Base-by-base conservation (phyloP, 2,888 invertebrate genomes). In the Morpho helenor region DNA sequence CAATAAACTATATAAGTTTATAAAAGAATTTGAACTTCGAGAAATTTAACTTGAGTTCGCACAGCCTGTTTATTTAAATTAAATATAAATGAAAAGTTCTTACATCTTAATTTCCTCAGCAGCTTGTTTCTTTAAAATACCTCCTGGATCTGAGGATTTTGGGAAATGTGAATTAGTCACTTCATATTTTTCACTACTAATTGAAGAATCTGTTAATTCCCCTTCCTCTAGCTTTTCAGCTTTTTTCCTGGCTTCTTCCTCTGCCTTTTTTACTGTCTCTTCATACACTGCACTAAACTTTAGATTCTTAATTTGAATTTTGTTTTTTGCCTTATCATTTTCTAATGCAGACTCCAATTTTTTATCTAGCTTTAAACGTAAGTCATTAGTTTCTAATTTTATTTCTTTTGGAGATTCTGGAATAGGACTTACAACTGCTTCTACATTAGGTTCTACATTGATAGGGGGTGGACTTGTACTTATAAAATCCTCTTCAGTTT, bases 291-390 rank as follows among this genome's bases (percentile, higher is more conserved):
- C 82, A 75, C 94, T 94, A 61, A 93, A 93, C 71, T 94, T 95
- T 9, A 94, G 80, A 75, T 94, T 93, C 75, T 94, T 94, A 62
- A 94, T 95, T 68, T 92, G 87, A 68, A 95, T 95, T 84, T 93
- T 94, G 49, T 86, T 79, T 68, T 91, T 91, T 7, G 77, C 67
- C 66, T 85, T 90, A 54, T 90, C 91, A 72, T 63, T 74, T 22
- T 91, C 90, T 2, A 68, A 41, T 53, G 63, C 64, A n/a, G 64
- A 31, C 22, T 83, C 82, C 60, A 64, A 57, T 54, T 79, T 84
- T 65, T 67, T 74, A n/a, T 82, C 81, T 54, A 74, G 57, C 64
- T 80, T 84, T 5, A 72, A 65, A n/a, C 77, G 72, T 59, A 76
- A 65, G 60, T 79, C 82, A 57, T 42, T 65, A 66, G 10, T 69